Percentiles rank a stretch among this genome's conserved stretches.
Evolutionary conservation across 2,888 invertebrate species (phyloP).

Genomic region (Polymixis lichenea): DNA sequence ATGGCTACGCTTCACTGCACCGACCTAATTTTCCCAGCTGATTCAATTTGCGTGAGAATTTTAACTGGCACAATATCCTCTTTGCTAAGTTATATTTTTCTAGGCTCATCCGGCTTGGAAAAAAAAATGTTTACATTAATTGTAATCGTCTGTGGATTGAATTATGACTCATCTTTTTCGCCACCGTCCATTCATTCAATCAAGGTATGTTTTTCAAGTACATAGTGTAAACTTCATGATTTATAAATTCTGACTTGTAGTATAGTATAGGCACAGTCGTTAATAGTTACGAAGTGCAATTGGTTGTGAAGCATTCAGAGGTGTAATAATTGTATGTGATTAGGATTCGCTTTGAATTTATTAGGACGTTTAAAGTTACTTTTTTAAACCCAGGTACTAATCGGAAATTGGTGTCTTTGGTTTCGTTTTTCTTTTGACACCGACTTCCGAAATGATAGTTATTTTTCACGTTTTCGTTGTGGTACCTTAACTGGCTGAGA

Average conservation of each 20-base stretch:
- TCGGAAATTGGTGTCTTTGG: too few relatives aligned
- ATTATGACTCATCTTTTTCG: constrained; percentile 41
- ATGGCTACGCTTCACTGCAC: constrained; percentile 35
- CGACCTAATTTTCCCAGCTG: constrained; percentile 35
- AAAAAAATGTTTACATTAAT: constrained; percentile 17
- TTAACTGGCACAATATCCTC: constrained; percentile 4
- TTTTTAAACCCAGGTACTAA: too few relatives aligned
- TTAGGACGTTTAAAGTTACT: not conserved
- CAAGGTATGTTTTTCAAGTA: constrained; percentile 9
- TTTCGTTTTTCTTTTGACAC: too few relatives aligned
- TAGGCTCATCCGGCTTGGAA: not conserved
- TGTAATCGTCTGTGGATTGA: constrained; percentile 10
- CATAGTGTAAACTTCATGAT: not conserved
- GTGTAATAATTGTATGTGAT: not conserved
- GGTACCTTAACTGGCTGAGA: too few relatives aligned
- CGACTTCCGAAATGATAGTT: too few relatives aligned
- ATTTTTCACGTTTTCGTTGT: too few relatives aligned
- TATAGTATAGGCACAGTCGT: not conserved
- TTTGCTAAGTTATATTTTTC: constrained; percentile 8
- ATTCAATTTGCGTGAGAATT: constrained; percentile 41
- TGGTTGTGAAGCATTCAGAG: not conserved
- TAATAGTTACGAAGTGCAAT: not conserved
- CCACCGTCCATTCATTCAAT: constrained; percentile 10
- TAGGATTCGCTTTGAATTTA: not conserved
- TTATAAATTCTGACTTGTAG: not conserved